phyloP scores from a whole-genome alignment of 2,888 invertebrate genomes.

The Polyploca ridens region DNA sequence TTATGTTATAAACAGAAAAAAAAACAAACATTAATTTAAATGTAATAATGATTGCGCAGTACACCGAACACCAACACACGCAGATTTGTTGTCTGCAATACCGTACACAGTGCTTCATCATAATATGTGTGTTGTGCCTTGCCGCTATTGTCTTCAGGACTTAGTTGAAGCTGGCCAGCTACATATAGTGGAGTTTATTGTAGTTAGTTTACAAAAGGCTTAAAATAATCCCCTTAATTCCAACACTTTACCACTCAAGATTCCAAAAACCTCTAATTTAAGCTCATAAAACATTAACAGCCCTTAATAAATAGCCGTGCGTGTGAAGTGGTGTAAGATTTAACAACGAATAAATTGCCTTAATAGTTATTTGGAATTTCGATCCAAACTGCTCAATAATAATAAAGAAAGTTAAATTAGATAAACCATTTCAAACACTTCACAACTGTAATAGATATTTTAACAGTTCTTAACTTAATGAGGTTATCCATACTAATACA shows the following conservation, averaged over 20 bases:
- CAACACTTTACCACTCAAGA: not conserved
- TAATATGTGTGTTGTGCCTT: too few relatives aligned
- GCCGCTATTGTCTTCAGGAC: too few relatives aligned
- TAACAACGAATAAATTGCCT: not conserved
- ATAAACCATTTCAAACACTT: not conserved
- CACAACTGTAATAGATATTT: not conserved
- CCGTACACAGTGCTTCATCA: too few relatives aligned
- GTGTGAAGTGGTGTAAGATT: conserved; percentile 1
- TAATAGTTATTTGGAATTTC: conserved; percentile 4
- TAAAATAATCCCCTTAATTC: not conserved
- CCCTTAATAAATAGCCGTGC: not conserved
- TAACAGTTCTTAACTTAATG: not conserved
- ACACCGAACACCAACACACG: too few relatives aligned
- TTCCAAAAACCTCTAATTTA: not conserved
- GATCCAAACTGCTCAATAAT: not conserved
- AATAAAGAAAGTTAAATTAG: not conserved
- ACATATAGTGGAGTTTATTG: too few relatives aligned
- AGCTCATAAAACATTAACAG: conserved; percentile 3
- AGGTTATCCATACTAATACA: too few relatives aligned
- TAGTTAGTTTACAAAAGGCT: not conserved
- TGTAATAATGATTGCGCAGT: too few relatives aligned
- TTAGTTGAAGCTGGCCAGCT: too few relatives aligned
- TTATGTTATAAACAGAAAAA: too few relatives aligned
- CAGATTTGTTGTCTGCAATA: too few relatives aligned
- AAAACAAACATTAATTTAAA: too few relatives aligned